These are phyloP conservation scores for Pituophis catenifer DNA, from an alignment of 2,113 vertebrate species.

Conservation along the genomic window DNA sequence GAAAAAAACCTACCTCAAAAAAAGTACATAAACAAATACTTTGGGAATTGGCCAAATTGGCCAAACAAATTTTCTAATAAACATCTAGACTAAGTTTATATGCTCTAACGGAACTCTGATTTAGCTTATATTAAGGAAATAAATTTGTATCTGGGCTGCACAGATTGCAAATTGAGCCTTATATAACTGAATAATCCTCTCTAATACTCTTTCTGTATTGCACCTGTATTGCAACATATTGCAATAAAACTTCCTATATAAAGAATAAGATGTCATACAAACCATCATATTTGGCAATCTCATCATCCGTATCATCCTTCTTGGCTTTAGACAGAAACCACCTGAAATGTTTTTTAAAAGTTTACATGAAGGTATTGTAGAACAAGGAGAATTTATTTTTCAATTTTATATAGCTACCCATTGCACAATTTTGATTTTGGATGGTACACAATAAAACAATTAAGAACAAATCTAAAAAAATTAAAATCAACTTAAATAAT, in stretches of 20 bases:
- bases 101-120: neutral
- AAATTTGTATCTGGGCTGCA: neutral
- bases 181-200: neutral
- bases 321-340: slow-evolving; percentile 95
- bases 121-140: neutral
- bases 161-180: neutral
- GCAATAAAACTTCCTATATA: neutral
- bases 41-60: neutral
- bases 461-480: neutral
- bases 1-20: neutral
- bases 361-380: neutral
- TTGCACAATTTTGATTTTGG: neutral
- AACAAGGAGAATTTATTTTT: neutral
- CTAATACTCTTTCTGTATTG: neutral
- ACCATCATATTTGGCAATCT: slow-evolving; percentile 98
- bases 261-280: slow-evolving; percentile 47
- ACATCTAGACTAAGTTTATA: neutral
- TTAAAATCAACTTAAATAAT: neutral
- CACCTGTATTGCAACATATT: neutral
- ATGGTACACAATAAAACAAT: neutral
- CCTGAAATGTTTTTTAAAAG: slow-evolving; percentile 66
- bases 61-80: neutral
- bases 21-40: neutral
- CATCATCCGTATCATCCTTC: slow-evolving; percentile 93
- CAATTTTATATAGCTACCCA: neutral